Percentiles rank a stretch among this genome's conserved stretches.
Conservation (phyloP, 1,140 invertebrate genomes). For the Druon quercuslanigerum region DNA sequence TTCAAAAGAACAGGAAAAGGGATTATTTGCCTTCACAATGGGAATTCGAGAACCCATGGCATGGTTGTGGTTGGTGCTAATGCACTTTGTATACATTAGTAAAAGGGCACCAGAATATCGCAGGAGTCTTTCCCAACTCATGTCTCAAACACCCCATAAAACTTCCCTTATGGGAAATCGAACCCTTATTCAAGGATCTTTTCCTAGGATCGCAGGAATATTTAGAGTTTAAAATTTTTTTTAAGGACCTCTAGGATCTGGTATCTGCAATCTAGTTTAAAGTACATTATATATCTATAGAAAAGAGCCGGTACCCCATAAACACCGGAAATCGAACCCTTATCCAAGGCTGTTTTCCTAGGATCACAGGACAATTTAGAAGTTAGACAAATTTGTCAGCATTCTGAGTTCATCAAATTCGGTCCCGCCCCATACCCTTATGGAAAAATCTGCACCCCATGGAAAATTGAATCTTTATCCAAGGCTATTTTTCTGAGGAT, state of each 20-base stretch:
- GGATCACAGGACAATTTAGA: no score
- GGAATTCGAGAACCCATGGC: neutral
- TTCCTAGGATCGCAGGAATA: slow-evolving; percentile 26
- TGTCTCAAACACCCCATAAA: neutral
- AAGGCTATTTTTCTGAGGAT: no score
- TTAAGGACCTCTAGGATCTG: neutral
- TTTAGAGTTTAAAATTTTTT: neutral
- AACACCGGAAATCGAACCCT: no score
- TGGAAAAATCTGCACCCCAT: no score
- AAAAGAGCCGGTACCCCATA: no score
- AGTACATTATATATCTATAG: no score
- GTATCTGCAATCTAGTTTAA: no score
- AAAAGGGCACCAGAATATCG: neutral
- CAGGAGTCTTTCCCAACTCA: neutral
- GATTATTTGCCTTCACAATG: neutral
- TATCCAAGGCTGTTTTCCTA: no score
- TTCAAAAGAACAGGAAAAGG: neutral
- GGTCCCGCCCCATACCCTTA: no score
- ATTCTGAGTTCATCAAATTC: no score
- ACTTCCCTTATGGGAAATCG: neutral
- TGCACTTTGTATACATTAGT: slow-evolving; percentile 8
- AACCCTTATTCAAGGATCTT: neutral
- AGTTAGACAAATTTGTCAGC: no score
- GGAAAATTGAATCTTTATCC: no score
- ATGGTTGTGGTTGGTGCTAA: slow-evolving; percentile 6